phyloP scores from a whole-genome alignment of 2,888 invertebrate species.

The Scotopteryx bipunctaria region DNA sequence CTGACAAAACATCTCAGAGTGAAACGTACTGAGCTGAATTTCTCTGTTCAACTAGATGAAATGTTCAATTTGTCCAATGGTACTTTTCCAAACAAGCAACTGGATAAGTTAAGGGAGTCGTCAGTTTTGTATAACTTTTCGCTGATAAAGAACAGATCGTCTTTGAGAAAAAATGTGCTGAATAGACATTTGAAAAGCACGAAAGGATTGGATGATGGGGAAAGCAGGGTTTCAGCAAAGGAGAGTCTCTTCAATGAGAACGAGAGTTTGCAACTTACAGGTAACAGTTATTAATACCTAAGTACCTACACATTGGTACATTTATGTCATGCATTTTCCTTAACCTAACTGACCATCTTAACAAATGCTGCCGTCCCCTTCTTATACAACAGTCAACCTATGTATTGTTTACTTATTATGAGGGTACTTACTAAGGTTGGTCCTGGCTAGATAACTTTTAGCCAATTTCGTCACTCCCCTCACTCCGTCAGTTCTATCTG shows the following conservation, averaged over 20 bases:
- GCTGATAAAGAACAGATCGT: conserved; percentile 58
- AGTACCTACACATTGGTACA: too few species aligned
- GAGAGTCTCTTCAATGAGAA: conserved; percentile 59
- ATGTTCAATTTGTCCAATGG: conserved; percentile 55
- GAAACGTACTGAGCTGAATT: conserved; percentile 61
- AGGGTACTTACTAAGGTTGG: too few species aligned
- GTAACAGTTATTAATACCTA: conserved; percentile 42
- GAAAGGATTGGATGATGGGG: conserved; percentile 34
- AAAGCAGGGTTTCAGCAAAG: conserved; percentile 33
- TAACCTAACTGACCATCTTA: too few species aligned
- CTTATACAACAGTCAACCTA: too few species aligned
- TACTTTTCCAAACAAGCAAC: conserved; percentile 36
- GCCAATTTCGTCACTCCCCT: too few species aligned
- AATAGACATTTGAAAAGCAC: conserved; percentile 49
- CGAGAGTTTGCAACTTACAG: conserved; percentile 70
- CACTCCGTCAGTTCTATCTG: too few species aligned
- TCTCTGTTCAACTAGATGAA: conserved; percentile 66
- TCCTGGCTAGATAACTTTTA: too few species aligned
- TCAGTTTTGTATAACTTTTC: conserved; percentile 65
- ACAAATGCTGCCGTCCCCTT: too few species aligned
- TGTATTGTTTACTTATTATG: too few species aligned
- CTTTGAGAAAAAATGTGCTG: conserved; percentile 64
- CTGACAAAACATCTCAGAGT: conserved; percentile 60
- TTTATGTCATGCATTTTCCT: too few species aligned
- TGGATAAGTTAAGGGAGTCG: conserved; percentile 46